Base-by-base conservation (phyloP, 1,140 invertebrate species). In the Platorchestia sp. region DNA sequence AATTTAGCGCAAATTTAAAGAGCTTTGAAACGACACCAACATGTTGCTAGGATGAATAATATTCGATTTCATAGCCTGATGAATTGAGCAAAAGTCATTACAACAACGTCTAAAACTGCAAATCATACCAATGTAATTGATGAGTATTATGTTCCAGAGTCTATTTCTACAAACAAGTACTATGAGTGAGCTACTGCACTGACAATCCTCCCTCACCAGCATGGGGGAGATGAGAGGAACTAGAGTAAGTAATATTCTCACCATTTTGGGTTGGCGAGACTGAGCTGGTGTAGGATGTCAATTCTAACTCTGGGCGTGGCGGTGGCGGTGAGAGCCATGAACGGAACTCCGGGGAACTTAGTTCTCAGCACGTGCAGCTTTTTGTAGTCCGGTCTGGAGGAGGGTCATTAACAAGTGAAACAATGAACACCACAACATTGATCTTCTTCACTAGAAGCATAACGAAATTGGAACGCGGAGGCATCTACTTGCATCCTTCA, bases 241-340 rank as follows among this genome's bases (percentile, higher is more conserved):
- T 1, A 75, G 27, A 14, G 59, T 27, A 75, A 36, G 59, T 27
- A 3, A 27, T 36, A 27, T 36, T 36, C 59, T 59, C 95, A 96
- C 96, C 96, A 99, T 97, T 99, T 99, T 96, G 98, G 98, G 87
- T 98, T 97, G 19, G 97, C 97, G 97, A 99, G 98, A 95, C 97
- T 97, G 6, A 99, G 97, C 97, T 99, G 99, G 96, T 98, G 98
- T 96, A 99, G 97, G 97, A 99, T 99, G 97, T 99, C 99, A 89
- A 98, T 97, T 45, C 99, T 97, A 1, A 99, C 99, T 93, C 99
- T 97, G 5, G 98, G 98, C 36, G 99, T 99, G 16, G 99, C 99
- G 41, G 98, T 98, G 36, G 98, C 98, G 93, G 98, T 98, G 41
- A 98, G 97, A 40, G 98, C 97, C 97, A 98, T 98, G 95, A 97